These are phyloP conservation scores for Drosophila ironensis DNA, from an alignment of 1,140 invertebrate genomes.

Conservation along the genomic window DNA sequence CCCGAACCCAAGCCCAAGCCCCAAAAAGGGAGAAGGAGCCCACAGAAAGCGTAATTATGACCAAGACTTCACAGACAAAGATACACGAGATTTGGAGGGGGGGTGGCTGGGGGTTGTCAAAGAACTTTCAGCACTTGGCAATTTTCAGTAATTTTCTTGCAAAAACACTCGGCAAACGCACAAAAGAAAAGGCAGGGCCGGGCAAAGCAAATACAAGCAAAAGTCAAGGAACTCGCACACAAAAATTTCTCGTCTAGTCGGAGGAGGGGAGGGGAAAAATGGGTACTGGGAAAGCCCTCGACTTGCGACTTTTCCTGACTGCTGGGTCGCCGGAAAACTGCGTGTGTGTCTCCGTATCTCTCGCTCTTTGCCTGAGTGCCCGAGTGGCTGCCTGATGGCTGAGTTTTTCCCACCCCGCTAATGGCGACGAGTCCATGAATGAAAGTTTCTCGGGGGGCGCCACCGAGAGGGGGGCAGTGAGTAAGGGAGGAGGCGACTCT, in stretches of 20 bases:
- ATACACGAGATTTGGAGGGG: not conserved
- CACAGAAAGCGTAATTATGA: conserved; percentile 65
- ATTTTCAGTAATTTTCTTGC: conserved; percentile 70
- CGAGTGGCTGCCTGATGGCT: not conserved
- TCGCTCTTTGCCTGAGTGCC: conserved; percentile 12
- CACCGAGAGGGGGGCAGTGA: not conserved
- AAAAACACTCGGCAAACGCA: conserved; percentile 55
- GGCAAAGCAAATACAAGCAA: conserved; percentile 44
- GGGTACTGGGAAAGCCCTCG: conserved; percentile 9
- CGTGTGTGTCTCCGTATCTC: conserved; percentile 49
- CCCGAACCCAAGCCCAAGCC: no score
- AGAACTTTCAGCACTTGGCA: conserved; percentile 70
- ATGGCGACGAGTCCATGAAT: conserved; percentile 55
- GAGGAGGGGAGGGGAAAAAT: not conserved
- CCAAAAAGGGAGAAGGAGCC: no score
- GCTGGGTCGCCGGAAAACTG: conserved; percentile 54
- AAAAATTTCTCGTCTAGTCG: no score
- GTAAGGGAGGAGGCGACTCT: conserved; percentile 6
- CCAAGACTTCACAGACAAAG: conserved; percentile 67
- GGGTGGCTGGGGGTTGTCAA: no score
- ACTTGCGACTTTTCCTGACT: conserved; percentile 67
- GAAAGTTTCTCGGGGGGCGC: conserved; percentile 35
- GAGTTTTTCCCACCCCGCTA: conserved; percentile 3
- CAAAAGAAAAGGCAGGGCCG: conserved; percentile 39
- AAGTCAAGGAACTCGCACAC: conserved; percentile 71